phyloP scores from a whole-genome alignment of 1,140 invertebrate genomes.

The Lepidurus apus region DNA sequence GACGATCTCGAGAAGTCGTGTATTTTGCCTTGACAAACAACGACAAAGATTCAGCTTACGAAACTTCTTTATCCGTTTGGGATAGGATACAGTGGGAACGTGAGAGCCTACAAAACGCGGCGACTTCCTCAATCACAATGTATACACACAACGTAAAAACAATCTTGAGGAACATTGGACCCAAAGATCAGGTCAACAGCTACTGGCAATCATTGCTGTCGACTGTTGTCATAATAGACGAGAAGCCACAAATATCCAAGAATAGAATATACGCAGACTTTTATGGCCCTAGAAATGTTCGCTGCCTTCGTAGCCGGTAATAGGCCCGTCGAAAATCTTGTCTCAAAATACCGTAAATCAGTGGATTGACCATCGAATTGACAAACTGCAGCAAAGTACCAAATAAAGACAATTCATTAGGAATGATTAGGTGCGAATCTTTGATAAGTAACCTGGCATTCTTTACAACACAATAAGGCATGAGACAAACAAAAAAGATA shows the following conservation, averaged over 20 bases:
- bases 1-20: neutral
- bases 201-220: too few relatives aligned
- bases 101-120: too few relatives aligned
- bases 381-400: constrained; percentile 42
- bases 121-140: too few relatives aligned
- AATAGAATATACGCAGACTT: neutral
- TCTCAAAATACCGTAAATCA: constrained; percentile 46
- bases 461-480: constrained; percentile 47
- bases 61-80: too few relatives aligned
- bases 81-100: too few relatives aligned
- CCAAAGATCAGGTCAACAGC: too few relatives aligned
- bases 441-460: constrained; percentile 42
- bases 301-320: constrained; percentile 16
- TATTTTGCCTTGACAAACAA: neutral
- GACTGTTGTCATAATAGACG: too few relatives aligned
- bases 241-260: too few relatives aligned
- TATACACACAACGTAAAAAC: too few relatives aligned
- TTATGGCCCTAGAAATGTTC: neutral
- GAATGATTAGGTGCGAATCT: constrained; percentile 35
- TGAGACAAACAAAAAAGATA: constrained; percentile 45
- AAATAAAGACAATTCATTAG: constrained; percentile 41
- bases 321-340: constrained; percentile 41
- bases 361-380: constrained; percentile 45
- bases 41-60: neutral
- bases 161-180: too few relatives aligned